Percentiles rank a stretch among this genome's conserved stretches.
Evolutionary conservation across 2,888 invertebrate genomes (phyloP).

Genomic region (Corbicula japonica): DNA sequence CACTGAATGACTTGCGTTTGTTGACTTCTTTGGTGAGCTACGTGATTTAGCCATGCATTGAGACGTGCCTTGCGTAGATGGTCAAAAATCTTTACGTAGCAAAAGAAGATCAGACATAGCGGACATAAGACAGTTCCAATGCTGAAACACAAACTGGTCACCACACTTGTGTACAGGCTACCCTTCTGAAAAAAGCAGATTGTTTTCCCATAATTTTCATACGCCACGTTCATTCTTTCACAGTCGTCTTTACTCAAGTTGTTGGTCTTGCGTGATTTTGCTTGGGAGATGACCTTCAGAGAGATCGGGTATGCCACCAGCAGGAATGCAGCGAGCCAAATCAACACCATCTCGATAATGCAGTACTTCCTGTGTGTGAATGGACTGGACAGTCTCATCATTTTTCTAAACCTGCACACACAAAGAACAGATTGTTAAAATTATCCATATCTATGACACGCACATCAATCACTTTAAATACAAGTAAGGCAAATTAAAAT

Average conservation of each 20-base stretch:
- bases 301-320: conserved; percentile 4
- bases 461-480: too few relatives aligned
- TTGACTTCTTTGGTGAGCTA: conserved; percentile 3
- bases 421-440: too few relatives aligned
- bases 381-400: conserved; percentile 3
- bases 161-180: background rate
- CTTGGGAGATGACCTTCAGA: background rate
- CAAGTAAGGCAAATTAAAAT: too few relatives aligned
- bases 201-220: too few relatives aligned
- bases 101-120: conserved; percentile 18
- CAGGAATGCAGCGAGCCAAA: conserved; percentile 4
- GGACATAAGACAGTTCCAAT: conserved; percentile 22
- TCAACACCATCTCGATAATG: background rate
- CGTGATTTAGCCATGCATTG: conserved; percentile 37
- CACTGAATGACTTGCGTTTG: conserved; percentile 25
- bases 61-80: conserved; percentile 38
- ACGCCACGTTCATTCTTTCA: too few relatives aligned
- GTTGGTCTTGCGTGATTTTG: too few relatives aligned
- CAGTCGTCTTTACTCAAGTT: too few relatives aligned
- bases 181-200: conserved; percentile 38
- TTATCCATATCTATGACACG: too few relatives aligned
- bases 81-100: conserved; percentile 36
- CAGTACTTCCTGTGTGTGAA: background rate
- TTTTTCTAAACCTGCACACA: conserved; percentile 26
- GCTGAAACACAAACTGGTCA: conserved; percentile 2